Evolutionary conservation across 2,797 vertebrate genomes (phyloP).

Genomic region (Silurus lanzhouensis): DNA sequence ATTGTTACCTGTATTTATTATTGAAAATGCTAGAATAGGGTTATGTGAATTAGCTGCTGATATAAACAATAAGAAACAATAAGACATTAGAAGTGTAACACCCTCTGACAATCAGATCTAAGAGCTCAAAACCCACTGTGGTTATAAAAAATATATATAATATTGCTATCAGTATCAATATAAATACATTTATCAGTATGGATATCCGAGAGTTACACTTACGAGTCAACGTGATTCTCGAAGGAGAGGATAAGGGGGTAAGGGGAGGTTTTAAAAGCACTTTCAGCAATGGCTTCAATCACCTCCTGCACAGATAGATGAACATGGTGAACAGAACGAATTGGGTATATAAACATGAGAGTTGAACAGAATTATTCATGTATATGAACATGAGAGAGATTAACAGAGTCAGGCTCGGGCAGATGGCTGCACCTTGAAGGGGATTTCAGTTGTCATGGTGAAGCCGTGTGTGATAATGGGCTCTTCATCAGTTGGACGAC

Average conservation of each 20-base stretch:
- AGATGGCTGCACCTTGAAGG: slow-evolving; percentile 76
- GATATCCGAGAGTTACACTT: slow-evolving; percentile 64
- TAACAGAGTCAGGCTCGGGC: background rate
- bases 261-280: slow-evolving; percentile 85
- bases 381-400: background rate
- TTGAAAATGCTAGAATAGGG: background rate
- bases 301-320: slow-evolving; percentile 74
- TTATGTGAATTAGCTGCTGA: background rate
- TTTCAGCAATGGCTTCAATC: slow-evolving; percentile 90
- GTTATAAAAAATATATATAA: background rate
- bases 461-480: slow-evolving; percentile 92
- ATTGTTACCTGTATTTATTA: too few species aligned
- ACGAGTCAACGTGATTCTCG: slow-evolving; percentile 94
- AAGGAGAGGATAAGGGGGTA: slow-evolving; percentile 91
- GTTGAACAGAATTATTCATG: background rate
- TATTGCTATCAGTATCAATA: background rate
- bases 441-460: slow-evolving; percentile 92
- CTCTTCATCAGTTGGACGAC: slow-evolving; percentile 84
- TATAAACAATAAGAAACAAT: background rate
- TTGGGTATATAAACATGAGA: background rate
- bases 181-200: background rate
- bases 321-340: background rate
- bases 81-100: background rate
- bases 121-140: background rate
- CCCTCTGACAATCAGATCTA: background rate